Base-by-base conservation (phyloP, 2,888 invertebrate species). In the Eurytoma adleriae region DNA sequence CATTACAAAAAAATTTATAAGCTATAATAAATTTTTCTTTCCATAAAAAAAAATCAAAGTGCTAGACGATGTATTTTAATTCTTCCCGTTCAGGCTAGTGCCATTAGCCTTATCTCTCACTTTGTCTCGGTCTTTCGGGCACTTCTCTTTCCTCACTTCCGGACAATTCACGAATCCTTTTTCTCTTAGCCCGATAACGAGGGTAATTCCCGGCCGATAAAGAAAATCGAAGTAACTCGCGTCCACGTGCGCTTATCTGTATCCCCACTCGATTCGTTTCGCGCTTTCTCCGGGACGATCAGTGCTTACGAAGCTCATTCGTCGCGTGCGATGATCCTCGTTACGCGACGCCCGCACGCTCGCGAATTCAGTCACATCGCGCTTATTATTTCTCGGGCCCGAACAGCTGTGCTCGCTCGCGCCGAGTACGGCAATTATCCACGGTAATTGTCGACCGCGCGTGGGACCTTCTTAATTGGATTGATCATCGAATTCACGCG, bases 171-270 rank as follows among this genome's bases (percentile, higher is more conserved):
- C 18, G 76, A 75, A 67, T 67, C 66, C 48, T 30, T 71, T 80
- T 86, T 86, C 85, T 84, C 86, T 84, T 81, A 81, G 82, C 69
- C 83, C 85, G 86, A 88, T 88, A 88, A 87, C 85, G 86, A 87
- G 84, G 84, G 86, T 86, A 87, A 87, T 88, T 88, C 84, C 76
- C 82, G 83, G 81, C 86, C 85, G 88, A 87, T 89, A 88, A 88
- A 86, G 80, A 85, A 85, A 85, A 87, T 87, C 85, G 85, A 85
- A 84, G 78, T 82, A 80, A 80, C 79, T 12, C 66, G n/a, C 40
- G 30, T 64, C 30, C 3, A 5, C 24, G 50, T n/a, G 50, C 74
- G 74, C 83, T 85, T 85, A 84, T 85, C 83, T 80, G 57, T 64
- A 76, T 64, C 68, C 69, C 69, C 52, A 66, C 59, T 76, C 20